A percentile compares a stretch with the other conserved stretches of the same genome.
phyloP scores from a whole-genome alignment of 2,888 invertebrate genomes.

The Tillus elongatus region DNA sequence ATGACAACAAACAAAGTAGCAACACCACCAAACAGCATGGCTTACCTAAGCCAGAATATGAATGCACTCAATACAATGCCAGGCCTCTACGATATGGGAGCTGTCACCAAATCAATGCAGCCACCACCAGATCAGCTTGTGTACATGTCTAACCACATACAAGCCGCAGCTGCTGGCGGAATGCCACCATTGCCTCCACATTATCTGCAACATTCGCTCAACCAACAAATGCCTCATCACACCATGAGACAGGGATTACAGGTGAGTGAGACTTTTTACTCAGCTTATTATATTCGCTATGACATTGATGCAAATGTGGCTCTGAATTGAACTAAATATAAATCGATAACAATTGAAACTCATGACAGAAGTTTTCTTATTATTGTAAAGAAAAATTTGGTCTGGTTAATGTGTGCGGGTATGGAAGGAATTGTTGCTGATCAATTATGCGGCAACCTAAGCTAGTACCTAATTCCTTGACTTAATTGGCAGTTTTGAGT shows the following conservation, averaged over 20 bases:
- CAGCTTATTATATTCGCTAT: no score
- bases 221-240: conserved; percentile 32
- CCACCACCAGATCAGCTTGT: conserved; percentile 53
- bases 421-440: no score
- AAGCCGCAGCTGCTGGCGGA: conserved; percentile 44
- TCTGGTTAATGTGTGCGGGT: no score
- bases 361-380: no score
- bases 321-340: no score
- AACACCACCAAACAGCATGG: conserved; percentile 42
- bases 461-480: no score
- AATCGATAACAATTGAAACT: no score
- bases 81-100: conserved; percentile 49
- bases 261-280: no score
- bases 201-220: conserved; percentile 35
- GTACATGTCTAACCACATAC: conserved; percentile 48
- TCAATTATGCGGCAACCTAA: no score
- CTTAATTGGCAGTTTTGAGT: no score
- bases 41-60: conserved; percentile 45
- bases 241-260: conserved; percentile 25
- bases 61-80: conserved; percentile 45
- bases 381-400: no score
- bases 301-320: no score
- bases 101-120: conserved; percentile 46
- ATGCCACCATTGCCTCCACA: conserved; percentile 31
- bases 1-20: conserved; percentile 46